Percentiles rank a stretch among this genome's conserved stretches.
Conservation (phyloP, 2,888 invertebrate species). For the Macrophya annulata region DNA sequence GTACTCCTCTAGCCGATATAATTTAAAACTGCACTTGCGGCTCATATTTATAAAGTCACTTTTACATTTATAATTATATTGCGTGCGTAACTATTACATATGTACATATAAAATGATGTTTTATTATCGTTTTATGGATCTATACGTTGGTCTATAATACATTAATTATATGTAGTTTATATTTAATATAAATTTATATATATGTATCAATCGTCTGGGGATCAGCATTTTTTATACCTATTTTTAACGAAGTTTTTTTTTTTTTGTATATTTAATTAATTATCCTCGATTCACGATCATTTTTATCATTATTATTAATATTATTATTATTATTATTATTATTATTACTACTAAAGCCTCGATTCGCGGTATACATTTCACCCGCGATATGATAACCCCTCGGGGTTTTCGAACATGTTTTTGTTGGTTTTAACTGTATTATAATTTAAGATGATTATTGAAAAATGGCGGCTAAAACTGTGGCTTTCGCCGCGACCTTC, state of each 20-base stretch:
- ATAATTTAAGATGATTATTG: neutral
- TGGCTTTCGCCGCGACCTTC: neutral
- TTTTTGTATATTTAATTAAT: neutral
- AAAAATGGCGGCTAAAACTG: slow-evolving; percentile 10
- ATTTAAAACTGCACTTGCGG: neutral
- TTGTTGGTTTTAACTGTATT: neutral
- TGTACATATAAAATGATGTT: too few species aligned
- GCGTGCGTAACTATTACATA: neutral
- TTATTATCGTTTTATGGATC: too few species aligned
- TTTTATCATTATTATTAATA: neutral
- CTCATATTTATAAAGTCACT: neutral
- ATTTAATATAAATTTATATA: too few species aligned
- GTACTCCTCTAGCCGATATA: too few species aligned
- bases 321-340: neutral
- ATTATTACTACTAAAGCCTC: neutral
- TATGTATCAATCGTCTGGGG: too few species aligned
- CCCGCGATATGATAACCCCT: slow-evolving; percentile 6
- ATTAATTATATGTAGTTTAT: too few species aligned
- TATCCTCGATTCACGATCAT: neutral
- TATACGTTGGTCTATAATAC: neutral
- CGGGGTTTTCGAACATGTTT: neutral
- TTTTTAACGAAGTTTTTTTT: neutral
- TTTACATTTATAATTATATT: neutral
- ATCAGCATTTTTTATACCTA: too few species aligned
- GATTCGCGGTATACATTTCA: slow-evolving; percentile 6